phyloP scores from a whole-genome alignment of 2,113 vertebrate genomes.

The Xenopus laevis region DNA sequence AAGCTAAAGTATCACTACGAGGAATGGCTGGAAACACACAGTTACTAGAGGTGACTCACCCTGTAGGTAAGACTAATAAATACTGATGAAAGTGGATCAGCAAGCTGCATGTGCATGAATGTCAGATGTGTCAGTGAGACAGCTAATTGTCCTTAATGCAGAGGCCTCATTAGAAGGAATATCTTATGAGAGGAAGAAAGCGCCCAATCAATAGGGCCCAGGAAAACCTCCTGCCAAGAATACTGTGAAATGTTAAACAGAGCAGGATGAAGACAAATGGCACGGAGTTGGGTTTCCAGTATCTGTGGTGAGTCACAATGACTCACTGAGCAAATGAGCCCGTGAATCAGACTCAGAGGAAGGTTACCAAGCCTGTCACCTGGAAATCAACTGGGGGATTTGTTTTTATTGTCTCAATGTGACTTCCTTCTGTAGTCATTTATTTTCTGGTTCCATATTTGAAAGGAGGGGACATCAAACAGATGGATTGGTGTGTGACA shows the following conservation, averaged over 20 bases:
- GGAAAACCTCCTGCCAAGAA: constrained; percentile 5
- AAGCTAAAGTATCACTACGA: neutral
- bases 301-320: constrained; percentile 32
- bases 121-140: constrained; percentile 10
- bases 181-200: constrained; percentile 5
- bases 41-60: neutral
- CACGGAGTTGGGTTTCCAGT: constrained; percentile 20
- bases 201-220: constrained; percentile 10
- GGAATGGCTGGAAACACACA: no score
- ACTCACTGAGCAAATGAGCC: constrained; percentile 20
- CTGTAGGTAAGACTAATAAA: neutral
- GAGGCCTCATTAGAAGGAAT: constrained; percentile 19
- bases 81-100: constrained; percentile 5
- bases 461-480: constrained; percentile 13
- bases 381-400: constrained; percentile 29
- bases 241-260: neutral
- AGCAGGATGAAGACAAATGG: constrained; percentile 10
- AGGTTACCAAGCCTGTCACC: constrained; percentile 22
- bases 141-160: constrained; percentile 9
- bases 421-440: constrained; percentile 30
- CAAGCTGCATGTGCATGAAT: constrained; percentile 1
- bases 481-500: constrained; percentile 5
- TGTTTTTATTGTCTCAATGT: constrained; percentile 22
- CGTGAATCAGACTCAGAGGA: constrained; percentile 30
- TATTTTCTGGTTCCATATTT: constrained; percentile 26